Percentiles rank a stretch among this genome's conserved stretches.
These are phyloP conservation scores for Chloropsis cyanopogon DNA, from an alignment of 2,113 vertebrate genomes.

Conservation along the genomic window DNA sequence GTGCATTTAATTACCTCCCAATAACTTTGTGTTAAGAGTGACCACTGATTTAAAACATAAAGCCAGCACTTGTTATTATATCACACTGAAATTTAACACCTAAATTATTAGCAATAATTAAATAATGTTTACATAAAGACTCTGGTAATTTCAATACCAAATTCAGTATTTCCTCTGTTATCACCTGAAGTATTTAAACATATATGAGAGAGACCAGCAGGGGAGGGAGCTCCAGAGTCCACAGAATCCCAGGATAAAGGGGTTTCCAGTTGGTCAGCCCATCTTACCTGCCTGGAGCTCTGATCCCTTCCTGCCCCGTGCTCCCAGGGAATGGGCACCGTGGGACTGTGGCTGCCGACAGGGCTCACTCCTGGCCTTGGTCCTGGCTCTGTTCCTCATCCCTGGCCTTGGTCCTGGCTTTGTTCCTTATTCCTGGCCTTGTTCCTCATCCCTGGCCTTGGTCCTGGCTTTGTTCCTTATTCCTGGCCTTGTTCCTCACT, in stretches of 20 bases:
- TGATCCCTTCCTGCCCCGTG: neutral
- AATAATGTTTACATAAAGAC: neutral
- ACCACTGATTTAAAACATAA: neutral
- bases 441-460: too few relatives aligned
- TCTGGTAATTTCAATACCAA: neutral
- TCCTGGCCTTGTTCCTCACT: too few relatives aligned
- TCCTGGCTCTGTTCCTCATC: neutral
- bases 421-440: neutral
- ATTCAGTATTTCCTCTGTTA: neutral
- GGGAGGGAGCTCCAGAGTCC: neutral
- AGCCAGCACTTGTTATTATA: neutral
- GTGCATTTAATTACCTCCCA: neutral
- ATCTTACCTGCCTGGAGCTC: conserved; percentile 33
- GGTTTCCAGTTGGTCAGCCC: neutral
- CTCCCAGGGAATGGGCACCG: neutral
- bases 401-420: neutral
- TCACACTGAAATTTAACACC: neutral
- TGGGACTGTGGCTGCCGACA: neutral
- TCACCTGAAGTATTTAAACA: neutral
- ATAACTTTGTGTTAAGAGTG: neutral
- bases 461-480: too few relatives aligned
- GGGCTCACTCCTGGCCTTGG: neutral
- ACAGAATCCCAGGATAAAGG: accelerated
- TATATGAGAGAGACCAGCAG: neutral
- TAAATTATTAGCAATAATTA: neutral